These are phyloP conservation scores for Napeogenes sylphis DNA, from an alignment of 2,888 invertebrate genomes.

Conservation along the genomic window DNA sequence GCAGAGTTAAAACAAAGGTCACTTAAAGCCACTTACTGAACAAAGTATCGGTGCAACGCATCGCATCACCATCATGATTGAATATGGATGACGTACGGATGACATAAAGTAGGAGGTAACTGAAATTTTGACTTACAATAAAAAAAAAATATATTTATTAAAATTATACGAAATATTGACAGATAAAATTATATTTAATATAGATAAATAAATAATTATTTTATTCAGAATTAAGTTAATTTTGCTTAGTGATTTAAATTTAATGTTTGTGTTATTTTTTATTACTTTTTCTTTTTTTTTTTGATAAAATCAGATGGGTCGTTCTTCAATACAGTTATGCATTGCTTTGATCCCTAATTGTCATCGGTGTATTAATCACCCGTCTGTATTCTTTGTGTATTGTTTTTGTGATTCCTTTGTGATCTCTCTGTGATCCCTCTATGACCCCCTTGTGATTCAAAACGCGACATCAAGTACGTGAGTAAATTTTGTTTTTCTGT, in stretches of 20 bases:
- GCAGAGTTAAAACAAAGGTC: slow-evolving; percentile 26
- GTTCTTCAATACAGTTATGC: not conserved
- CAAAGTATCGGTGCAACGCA: slow-evolving; percentile 32
- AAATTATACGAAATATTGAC: no score
- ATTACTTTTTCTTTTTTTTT: not conserved
- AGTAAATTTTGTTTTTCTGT: no score
- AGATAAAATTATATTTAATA: no score
- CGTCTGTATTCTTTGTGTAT: slow-evolving; percentile 12
- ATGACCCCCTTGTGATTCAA: slow-evolving; percentile 3
- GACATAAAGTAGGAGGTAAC: slow-evolving; percentile 9
- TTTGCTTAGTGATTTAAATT: no score
- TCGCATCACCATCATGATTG: slow-evolving; percentile 25
- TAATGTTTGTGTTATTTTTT: not conserved
- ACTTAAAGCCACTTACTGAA: slow-evolving; percentile 32
- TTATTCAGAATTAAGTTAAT: no score
- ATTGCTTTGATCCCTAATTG: slow-evolving; percentile 22
- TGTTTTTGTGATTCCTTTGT: slow-evolving; percentile 12
- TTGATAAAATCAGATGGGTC: not conserved
- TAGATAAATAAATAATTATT: no score
- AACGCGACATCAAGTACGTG: no score
- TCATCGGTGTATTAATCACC: slow-evolving; percentile 23
- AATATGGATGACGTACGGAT: slow-evolving; percentile 31
- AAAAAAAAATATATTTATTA: not conserved
- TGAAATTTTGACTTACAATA: slow-evolving; percentile 9
- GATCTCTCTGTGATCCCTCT: slow-evolving; percentile 1